Conservation (phyloP, 2,888 invertebrate genomes). For the Scotopteryx bipunctaria region DNA sequence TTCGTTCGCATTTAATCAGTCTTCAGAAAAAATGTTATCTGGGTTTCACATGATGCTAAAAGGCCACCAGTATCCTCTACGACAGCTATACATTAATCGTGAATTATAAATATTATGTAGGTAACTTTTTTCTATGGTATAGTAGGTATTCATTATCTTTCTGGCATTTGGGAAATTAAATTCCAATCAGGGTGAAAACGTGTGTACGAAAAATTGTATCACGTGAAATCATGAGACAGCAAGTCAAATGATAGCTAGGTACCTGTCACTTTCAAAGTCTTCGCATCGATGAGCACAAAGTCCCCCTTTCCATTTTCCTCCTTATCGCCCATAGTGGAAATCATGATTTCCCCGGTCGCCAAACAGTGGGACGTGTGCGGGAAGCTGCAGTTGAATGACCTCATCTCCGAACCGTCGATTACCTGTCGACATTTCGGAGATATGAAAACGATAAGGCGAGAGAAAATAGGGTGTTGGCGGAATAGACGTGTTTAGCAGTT, state of each 20-base stretch:
- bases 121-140: too few relatives aligned
- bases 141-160: too few relatives aligned
- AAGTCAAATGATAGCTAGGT: too few relatives aligned
- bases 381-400: slow-evolving; percentile 89
- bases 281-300: slow-evolving; percentile 93
- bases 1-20: slow-evolving; percentile 1
- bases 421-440: slow-evolving; percentile 43
- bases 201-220: too few relatives aligned
- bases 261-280: slow-evolving; percentile 90
- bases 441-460: slow-evolving; percentile 27
- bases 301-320: slow-evolving; percentile 94
- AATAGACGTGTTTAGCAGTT: slow-evolving; percentile 46
- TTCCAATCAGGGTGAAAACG: too few relatives aligned
- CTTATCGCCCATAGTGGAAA: slow-evolving; percentile 95
- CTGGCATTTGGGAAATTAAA: too few relatives aligned
- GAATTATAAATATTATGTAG: too few relatives aligned
- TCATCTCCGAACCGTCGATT: slow-evolving; percentile 89
- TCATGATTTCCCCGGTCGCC: slow-evolving; percentile 96
- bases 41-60: too few relatives aligned
- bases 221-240: too few relatives aligned
- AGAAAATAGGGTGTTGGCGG: slow-evolving; percentile 43
- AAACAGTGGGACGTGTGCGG: slow-evolving; percentile 98
- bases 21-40: neutral
- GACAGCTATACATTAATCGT: too few relatives aligned
- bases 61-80: too few relatives aligned